Evolutionary conservation across 2,113 vertebrate species (phyloP), one percentile per base, ranked within the genome.

Genomic region (Perca fluviatilis): DNA sequence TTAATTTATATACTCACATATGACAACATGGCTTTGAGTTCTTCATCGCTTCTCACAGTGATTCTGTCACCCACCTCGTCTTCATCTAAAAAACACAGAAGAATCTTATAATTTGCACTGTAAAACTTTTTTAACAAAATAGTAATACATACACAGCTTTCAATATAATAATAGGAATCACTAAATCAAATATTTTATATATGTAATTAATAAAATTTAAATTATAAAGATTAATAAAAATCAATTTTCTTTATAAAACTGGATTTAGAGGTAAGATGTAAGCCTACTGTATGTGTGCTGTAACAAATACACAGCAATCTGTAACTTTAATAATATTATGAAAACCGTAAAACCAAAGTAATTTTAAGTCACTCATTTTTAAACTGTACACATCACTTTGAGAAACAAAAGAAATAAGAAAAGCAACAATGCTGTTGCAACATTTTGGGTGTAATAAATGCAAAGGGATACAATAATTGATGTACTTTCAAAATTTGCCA

Each of bases 31-130:
- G 98, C 98, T 94, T 99, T 98, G 91, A 99, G 98, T 90, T 99
- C 98, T 92, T 99, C 98, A 43, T 99, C 98, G 9, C 98, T 99
- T 88, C 98, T 95, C 40, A 99, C 98, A 9, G 98, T 99, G 89
- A 99, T 99, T 89, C 98, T 94, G 87, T 99, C 98, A 0, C 98
- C 98, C n/a, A 99, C 98, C 87, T 99, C 98, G 91, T 99, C 98
- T 94, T 99, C 98, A 94, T 99, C 98, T 99, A 72, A 69, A 91
- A 87, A 76, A 68, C 3, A 78, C 2, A 78, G 2, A 81, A 58
- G 6, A 2, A 67, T 47, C 1, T 25, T 54, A 6, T 30, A 36
- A 33, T 18, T 9, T 58, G 1, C 5, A 25, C 43, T n/a, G 51
- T 16, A 60, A 51, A 51, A 27, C 5, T 2, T 23, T 33, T 43